Evolutionary conservation across 2,888 invertebrate genomes (phyloP), one percentile per base, ranked within the genome.

Genomic region (Thysanoteuthis rhombus): DNA sequence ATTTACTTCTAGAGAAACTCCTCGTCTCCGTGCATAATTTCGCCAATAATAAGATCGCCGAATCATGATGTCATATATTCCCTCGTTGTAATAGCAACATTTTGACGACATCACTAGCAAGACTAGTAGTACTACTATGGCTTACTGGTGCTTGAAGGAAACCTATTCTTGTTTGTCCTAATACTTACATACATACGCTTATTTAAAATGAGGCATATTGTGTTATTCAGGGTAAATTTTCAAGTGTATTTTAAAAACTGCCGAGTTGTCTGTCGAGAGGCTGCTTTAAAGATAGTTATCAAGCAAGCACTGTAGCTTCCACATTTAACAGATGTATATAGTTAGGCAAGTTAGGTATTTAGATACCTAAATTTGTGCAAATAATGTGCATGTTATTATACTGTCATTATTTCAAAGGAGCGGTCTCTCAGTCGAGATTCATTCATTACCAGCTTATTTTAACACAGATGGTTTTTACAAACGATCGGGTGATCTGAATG

Each of bases 21-120:
- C n/a, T 75, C 10, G 16, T 75, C 16, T 75, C n/a, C n/a, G n/a
- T 75, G 75, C 75, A 75, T n/a, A 75, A 75, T 75, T 75, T 75
- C n/a, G 8, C n/a, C 75, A 75, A 75, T 75, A 75, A 75, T 75
- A 75, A 75, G 75, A 75, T 75, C 75, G n/a, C n/a, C n/a, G 10
- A 52, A 75, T 75, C 75, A 75, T 75, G 75, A 75, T 75, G 75
- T 75, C 75, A 75, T 75, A 75, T 75, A n/a, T 75, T 75, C 75
- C 32, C n/a, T 75, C 1, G 75, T 75, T n/a, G 75, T 75, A 75
- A 75, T 75, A 75, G 75, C 75, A 75, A 75, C 75, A 75, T 75
- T 75, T 75, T 75, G 75, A 75, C 75, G 75, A 75, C 75, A 36
- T 75, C n/a, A 36, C 75, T 75, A 75, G n/a, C 75, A n/a, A 75